Conservation (phyloP, 2,888 invertebrate species). For the Ligdia adustata region DNA sequence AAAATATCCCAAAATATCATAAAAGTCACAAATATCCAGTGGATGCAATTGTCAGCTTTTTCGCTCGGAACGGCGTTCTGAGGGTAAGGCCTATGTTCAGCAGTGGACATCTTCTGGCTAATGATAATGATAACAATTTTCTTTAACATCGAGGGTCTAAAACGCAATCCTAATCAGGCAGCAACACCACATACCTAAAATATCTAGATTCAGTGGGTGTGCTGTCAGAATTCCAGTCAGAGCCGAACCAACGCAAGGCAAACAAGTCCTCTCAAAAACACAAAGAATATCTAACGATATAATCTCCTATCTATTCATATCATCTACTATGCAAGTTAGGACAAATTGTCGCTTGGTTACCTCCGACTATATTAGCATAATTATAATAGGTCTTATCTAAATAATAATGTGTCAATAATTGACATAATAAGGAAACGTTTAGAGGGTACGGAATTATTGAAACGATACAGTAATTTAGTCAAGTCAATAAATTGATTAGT, state of each 20-base stretch:
- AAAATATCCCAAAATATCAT: no score
- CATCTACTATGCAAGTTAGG: slow-evolving; percentile 25
- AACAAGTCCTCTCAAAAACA: slow-evolving; percentile 33
- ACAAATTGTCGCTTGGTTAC: slow-evolving; percentile 26
- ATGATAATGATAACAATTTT: no score
- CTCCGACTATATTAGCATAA: slow-evolving; percentile 18
- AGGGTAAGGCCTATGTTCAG: no score
- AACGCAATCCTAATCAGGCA: no score
- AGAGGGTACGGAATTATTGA: slow-evolving; percentile 8
- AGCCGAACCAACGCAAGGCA: slow-evolving; percentile 29
- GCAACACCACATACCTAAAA: no score
- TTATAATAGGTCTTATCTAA: slow-evolving; percentile 12
- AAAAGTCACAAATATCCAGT: no score
- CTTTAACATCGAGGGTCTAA: no score
- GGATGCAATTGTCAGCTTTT: no score
- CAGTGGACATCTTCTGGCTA: no score
- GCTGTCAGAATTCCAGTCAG: slow-evolving; percentile 36
- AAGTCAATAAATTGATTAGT: slow-evolving; percentile 7
- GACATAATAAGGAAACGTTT: slow-evolving; percentile 27
- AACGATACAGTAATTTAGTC: slow-evolving; percentile 17
- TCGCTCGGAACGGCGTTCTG: no score
- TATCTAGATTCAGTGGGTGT: slow-evolving; percentile 33
- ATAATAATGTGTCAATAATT: slow-evolving; percentile 12
- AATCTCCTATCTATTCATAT: slow-evolving; percentile 28
- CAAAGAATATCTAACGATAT: slow-evolving; percentile 22